A percentile compares a stretch with the other conserved stretches of the same genome.
Evolutionary conservation across 1,140 invertebrate species (phyloP).

Genomic region (Diorhabda elongata): DNA sequence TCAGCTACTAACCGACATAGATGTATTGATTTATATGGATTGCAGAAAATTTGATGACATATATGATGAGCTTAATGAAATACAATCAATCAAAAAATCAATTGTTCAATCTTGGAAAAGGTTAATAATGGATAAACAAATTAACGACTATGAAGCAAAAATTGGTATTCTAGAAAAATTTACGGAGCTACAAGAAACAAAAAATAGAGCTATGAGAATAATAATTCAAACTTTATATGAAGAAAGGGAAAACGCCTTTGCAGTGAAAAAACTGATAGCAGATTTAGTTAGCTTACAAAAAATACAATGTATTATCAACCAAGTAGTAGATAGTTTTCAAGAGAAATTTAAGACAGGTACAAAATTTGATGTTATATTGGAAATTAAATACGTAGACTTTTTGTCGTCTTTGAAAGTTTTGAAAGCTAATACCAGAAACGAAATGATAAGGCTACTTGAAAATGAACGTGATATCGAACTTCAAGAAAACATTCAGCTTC

Average conservation of each 20-base stretch:
- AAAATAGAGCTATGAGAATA: conserved; percentile 27
- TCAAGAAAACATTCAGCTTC: conserved; percentile 27
- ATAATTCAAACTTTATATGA: conserved; percentile 26
- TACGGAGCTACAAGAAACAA: conserved; percentile 32
- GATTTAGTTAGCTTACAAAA: conserved; percentile 34
- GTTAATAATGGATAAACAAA: conserved; percentile 29
- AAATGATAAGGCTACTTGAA: conserved; percentile 27
- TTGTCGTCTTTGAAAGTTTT: conserved; percentile 30
- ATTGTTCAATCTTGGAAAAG: conserved; percentile 35
- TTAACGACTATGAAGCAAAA: conserved; percentile 30
- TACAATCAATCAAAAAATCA: conserved; percentile 30
- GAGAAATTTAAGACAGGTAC: conserved; percentile 31
- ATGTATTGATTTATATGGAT: conserved; percentile 33
- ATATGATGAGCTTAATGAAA: conserved; percentile 28
- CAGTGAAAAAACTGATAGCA: conserved; percentile 34
- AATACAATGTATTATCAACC: conserved; percentile 34
- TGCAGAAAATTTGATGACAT: conserved; percentile 32
- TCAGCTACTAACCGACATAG: conserved; percentile 30
- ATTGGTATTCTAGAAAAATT: conserved; percentile 32
- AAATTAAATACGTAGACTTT: conserved; percentile 37
- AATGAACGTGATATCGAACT: conserved; percentile 29
- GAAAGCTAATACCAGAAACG: conserved; percentile 24
- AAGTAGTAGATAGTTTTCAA: conserved; percentile 33
- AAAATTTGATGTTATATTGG: conserved; percentile 28
- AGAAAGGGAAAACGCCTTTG: conserved; percentile 30